Evolutionary conservation across 2,888 invertebrate species (phyloP), one percentile per base, ranked within the genome.

Genomic region (Mimas tiliae): DNA sequence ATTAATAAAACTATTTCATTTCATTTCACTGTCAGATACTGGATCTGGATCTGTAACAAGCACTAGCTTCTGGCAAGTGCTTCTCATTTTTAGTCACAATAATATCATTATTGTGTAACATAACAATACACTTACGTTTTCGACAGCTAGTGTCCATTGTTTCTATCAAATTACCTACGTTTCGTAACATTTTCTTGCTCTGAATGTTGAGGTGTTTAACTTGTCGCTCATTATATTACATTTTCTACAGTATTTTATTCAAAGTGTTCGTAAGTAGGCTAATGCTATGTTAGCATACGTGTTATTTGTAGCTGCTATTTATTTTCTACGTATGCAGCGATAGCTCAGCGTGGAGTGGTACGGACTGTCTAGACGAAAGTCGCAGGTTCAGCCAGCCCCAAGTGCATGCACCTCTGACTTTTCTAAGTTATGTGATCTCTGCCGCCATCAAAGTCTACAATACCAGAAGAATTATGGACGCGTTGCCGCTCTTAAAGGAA

Each of bases 81-180:
- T 45, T 42, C 9, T 42, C 14, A 27, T 33, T n/a, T 19, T 53
- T 52, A 47, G 53, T 53, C 53, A 45, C 45, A 33, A 6, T 16
- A 9, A n/a, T 19, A 50, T 58, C 38, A 14, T 9, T 48, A 65
- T 65, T 71, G 70, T 67, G 66, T 75, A 80, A 79, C 78, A 79
- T 73, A 71, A 78, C 74, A 73, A 69, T 67, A 65, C 68, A 70
- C 67, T 68, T 67, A 70, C 76, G 74, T 73, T 82, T 73, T 76
- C 73, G 68, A 73, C 74, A 74, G 68, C 70, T 77, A 74, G 72
- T 74, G 70, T 75, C 83, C 69, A 87, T 88, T 87, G 87, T 82
- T 87, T 83, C 79, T 77, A 74, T 74, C 73, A 79, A 74, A 78
- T 78, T 74, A n/a, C n/a, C n/a, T n/a, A 74, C 70, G 67, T 81